Evolutionary conservation across 2,113 vertebrate species (phyloP), one percentile per base, ranked within the genome.

Genomic region (Monopterus albus): DNA sequence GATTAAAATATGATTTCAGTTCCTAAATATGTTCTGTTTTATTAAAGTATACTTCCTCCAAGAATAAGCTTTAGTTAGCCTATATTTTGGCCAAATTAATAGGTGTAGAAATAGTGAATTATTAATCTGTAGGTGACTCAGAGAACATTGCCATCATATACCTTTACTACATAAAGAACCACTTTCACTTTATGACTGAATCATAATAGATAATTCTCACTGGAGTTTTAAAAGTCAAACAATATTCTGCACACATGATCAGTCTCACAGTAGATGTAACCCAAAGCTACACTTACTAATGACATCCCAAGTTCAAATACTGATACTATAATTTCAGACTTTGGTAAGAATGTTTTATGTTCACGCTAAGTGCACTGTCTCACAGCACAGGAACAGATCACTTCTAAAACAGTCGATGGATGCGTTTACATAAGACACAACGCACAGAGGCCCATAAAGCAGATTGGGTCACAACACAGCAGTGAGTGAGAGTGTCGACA

Each of bases 281-380:
- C 23, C 18, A 72, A 73, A 77, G 46, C 13, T 39, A 14, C 25
- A 43, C n/a, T 69, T 42, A 55, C n/a, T 72, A 31, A 64, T 26
- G 40, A 51, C 20, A 43, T 51, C 33, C 15, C 21, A 18, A 42
- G 56, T 56, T 80, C 10, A 59, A 64, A 67, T 23, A 20, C 42
- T 65, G 53, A 70, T 45, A n/a, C 35, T 66, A 13, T 61, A 29
- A 79, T 69, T 73, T 72, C 21, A 56, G 29, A 12, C 4, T 45
- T 46, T 43, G 20, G 7, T 2, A 45, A 40, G 46, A 28, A 57
- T 38, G 57, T 46, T 35, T 2, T 40, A 26, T 26, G 28, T 42
- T 56, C 9, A 53, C 11, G 39, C 23, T 55, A 33, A 72, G 55
- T 53, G 43, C 20, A 28, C 43, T 21, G 36, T 23, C 38, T 29